Evolutionary conservation across 2,113 vertebrate species (phyloP).

Genomic region (Dissostichus mawsoni): DNA sequence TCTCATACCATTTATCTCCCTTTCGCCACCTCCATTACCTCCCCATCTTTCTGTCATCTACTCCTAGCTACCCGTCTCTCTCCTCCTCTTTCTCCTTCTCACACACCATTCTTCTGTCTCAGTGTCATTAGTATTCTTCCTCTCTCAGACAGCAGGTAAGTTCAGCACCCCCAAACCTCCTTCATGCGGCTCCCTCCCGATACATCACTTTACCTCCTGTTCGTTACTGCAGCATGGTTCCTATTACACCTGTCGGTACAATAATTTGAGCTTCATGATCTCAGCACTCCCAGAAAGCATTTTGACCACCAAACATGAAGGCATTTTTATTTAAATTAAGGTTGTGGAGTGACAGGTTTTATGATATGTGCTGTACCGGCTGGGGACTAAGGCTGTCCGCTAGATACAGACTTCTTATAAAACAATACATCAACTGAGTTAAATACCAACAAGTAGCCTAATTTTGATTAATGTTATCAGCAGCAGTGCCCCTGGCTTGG

Average conservation of each 20-base stretch:
- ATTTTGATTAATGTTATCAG: not conserved
- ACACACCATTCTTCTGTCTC: slow-evolving; percentile 58
- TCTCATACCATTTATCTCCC: slow-evolving; percentile 70
- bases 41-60: slow-evolving; percentile 56
- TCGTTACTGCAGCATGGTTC: slow-evolving; percentile 38
- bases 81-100: slow-evolving; percentile 38
- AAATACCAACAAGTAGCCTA: not conserved
- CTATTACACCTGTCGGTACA: slow-evolving; percentile 24
- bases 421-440: not conserved
- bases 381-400: not conserved
- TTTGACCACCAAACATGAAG: slow-evolving; percentile 23
- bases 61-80: slow-evolving; percentile 26
- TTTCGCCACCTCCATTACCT: slow-evolving; percentile 64
- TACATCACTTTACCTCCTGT: slow-evolving; percentile 34
- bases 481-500: slow-evolving; percentile 2
- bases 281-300: slow-evolving; percentile 2
- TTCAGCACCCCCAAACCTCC: slow-evolving; percentile 34
- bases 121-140: slow-evolving; percentile 62
- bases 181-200: slow-evolving; percentile 15
- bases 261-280: slow-evolving; percentile 46
- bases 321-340: slow-evolving; percentile 31
- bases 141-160: slow-evolving; percentile 49
- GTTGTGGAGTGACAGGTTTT: not conserved
- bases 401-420: not conserved
- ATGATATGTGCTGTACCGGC: not conserved